phyloP scores from a whole-genome alignment of 2,888 invertebrate genomes.

The Conops quadrifasciatus region DNA sequence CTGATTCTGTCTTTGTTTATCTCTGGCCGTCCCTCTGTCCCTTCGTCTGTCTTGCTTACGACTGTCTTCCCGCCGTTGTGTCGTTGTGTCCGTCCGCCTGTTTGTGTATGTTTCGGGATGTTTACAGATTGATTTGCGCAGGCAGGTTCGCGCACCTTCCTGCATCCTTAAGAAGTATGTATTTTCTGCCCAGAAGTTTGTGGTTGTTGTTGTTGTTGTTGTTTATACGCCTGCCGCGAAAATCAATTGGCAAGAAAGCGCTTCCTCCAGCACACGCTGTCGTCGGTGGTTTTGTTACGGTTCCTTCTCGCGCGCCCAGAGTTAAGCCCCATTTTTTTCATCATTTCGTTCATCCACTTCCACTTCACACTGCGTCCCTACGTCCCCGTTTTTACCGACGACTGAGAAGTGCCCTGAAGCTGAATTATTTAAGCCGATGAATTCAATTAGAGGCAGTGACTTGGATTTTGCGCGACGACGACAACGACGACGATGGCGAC shows the following conservation, averaged over 20 bases:
- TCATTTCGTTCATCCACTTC: neutral
- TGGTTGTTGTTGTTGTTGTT: conserved; percentile 22
- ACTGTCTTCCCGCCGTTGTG: conserved; percentile 8
- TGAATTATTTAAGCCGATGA: conserved; percentile 65
- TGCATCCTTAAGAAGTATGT: conserved; percentile 22
- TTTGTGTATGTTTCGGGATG: conserved; percentile 33
- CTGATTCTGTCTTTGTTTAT: neutral
- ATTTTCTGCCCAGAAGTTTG: conserved; percentile 1
- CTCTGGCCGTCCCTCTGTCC: conserved; percentile 31
- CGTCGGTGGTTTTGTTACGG: conserved; percentile 9
- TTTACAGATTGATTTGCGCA: conserved; percentile 45
- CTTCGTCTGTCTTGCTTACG: conserved; percentile 17
- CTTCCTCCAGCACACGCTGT: conserved; percentile 10
- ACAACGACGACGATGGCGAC: neutral
- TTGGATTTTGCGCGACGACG: conserved; percentile 40
- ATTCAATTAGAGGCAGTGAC: conserved; percentile 64
- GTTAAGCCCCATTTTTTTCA: conserved; percentile 17
- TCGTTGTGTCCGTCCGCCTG: conserved; percentile 6
- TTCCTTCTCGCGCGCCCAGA: conserved; percentile 8
- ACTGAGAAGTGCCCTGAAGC: conserved; percentile 55
- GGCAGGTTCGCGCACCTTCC: conserved; percentile 27
- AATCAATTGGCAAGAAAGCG: conserved; percentile 35
- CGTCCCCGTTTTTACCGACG: neutral
- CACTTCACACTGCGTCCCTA: neutral
- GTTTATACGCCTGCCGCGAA: conserved; percentile 33